Conservation (phyloP, 2,888 invertebrate genomes). For the Phaonia tiefii region DNA sequence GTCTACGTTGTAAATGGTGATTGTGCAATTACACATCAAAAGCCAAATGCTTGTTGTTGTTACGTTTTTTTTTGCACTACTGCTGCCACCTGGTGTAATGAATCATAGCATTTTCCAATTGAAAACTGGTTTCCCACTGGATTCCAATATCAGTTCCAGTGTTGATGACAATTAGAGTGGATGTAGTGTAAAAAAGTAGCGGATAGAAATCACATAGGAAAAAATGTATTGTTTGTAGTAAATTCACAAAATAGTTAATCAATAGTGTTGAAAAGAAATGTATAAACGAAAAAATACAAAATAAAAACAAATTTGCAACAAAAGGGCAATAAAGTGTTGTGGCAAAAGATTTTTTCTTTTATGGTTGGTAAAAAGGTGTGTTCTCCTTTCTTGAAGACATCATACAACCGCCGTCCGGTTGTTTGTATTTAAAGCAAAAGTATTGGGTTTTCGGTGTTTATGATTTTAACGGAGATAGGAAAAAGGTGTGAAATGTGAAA, state of each 20-base stretch:
- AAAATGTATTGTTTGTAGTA: background rate
- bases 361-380: constrained; percentile 51
- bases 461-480: constrained; percentile 31
- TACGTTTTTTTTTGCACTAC: too few species aligned
- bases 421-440: background rate
- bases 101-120: background rate
- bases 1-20: too few species aligned
- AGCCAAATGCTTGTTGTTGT: too few species aligned
- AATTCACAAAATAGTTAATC: background rate
- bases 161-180: constrained; percentile 62
- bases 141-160: constrained; percentile 58
- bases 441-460: constrained; percentile 2
- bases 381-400: constrained; percentile 31
- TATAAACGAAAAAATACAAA: constrained; percentile 2
- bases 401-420: background rate
- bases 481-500: constrained; percentile 70
- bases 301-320: constrained; percentile 3
- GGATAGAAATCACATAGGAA: constrained; percentile 22
- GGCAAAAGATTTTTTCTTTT: background rate
- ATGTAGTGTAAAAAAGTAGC: constrained; percentile 42
- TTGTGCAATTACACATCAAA: too few species aligned
- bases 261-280: background rate
- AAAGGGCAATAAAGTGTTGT: constrained; percentile 14
- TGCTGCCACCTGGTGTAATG: too few species aligned
- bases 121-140: too few species aligned